Conservation (phyloP, 2,113 vertebrate genomes). For the Regulus satrapa region DNA sequence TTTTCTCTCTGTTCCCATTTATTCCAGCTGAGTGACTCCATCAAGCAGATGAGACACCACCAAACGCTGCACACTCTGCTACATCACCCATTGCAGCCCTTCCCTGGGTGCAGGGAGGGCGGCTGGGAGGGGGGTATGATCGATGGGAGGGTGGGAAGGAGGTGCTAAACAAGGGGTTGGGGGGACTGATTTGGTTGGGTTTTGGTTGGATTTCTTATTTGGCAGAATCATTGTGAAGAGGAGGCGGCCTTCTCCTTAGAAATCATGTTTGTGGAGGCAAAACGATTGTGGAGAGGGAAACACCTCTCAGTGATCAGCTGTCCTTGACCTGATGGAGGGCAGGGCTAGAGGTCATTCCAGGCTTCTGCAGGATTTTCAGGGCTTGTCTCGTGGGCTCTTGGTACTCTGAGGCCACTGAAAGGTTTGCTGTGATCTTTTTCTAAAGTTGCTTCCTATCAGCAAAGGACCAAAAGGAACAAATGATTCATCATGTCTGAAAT, state of each 20-base stretch:
- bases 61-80: slow-evolving; percentile 55
- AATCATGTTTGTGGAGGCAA: background rate
- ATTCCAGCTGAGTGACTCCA: slow-evolving; percentile 78
- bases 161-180: background rate
- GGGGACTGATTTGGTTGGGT: background rate
- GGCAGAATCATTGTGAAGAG: slow-evolving; percentile 16
- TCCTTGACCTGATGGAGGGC: background rate
- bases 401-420: background rate
- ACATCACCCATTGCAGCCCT: slow-evolving; percentile 9
- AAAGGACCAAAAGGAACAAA: background rate
- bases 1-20: slow-evolving; percentile 70
- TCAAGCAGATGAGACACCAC: slow-evolving; percentile 69
- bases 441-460: background rate
- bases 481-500: background rate
- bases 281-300: background rate
- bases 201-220: slow-evolving; percentile 21
- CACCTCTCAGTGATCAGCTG: background rate
- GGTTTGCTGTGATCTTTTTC: background rate
- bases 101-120: slow-evolving; percentile 22
- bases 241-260: background rate
- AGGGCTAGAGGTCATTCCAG: background rate
- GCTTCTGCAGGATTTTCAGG: background rate
- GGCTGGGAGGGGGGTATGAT: background rate
- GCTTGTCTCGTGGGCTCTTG: background rate
- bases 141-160: background rate